A percentile compares a stretch with the other conserved stretches of the same genome.
Evolutionary conservation across 2,797 vertebrate genomes (phyloP).

Genomic region (Epinephelus malabaricus): DNA sequence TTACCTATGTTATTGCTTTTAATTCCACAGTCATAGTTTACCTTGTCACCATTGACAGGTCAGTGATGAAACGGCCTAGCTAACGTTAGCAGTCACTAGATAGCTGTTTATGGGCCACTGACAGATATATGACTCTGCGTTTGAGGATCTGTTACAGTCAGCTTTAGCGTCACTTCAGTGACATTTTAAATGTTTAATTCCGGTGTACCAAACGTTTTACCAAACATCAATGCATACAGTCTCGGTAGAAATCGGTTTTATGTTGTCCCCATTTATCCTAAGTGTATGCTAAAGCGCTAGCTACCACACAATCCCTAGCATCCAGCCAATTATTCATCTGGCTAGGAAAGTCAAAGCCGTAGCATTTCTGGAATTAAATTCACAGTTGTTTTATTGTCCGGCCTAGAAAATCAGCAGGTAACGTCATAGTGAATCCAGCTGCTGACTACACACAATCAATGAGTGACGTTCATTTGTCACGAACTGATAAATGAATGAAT

Average conservation of each 20-base stretch:
- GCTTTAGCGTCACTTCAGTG: background rate
- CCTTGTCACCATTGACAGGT: constrained; percentile 37
- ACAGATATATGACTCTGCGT: constrained; percentile 66
- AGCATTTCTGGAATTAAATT: constrained; percentile 51
- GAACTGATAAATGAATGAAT: background rate
- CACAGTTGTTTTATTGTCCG: constrained; percentile 16
- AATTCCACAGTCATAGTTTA: background rate
- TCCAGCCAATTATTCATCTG: constrained; percentile 82
- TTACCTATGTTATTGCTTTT: background rate
- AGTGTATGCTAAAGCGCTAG: constrained; percentile 69
- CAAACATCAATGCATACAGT: background rate
- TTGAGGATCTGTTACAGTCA: constrained; percentile 10
- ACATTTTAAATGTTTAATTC: background rate
- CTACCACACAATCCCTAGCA: constrained; percentile 79
- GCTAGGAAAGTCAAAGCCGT: constrained; percentile 32
- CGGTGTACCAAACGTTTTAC: background rate
- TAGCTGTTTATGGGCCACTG: constrained; percentile 45
- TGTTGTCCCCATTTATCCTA: background rate
- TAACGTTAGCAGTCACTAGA: constrained; percentile 23
- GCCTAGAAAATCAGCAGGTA: constrained; percentile 9
- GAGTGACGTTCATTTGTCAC: background rate
- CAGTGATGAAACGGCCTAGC: constrained; percentile 47
- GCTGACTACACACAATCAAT: background rate
- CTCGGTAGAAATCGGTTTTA: background rate
- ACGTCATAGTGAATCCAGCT: constrained; percentile 35